Conservation (phyloP, 2,797 vertebrate genomes). For the Acanthurus tractus region DNA sequence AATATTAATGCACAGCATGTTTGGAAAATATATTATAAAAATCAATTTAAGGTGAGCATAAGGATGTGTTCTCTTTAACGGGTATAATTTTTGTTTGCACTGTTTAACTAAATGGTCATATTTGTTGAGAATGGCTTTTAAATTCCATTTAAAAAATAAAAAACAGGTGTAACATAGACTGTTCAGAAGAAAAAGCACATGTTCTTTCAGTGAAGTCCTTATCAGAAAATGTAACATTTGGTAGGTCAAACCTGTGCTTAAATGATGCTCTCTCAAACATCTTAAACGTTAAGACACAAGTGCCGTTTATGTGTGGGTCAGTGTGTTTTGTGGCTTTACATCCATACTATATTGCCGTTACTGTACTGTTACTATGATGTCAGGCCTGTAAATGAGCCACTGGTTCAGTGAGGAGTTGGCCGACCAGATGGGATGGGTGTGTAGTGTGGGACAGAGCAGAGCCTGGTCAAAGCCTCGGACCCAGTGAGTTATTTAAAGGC, state of each 20-base stretch:
- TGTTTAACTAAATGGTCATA: not conserved
- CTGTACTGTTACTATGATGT: conserved; percentile 40
- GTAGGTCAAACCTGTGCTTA: not conserved
- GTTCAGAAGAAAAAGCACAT: not conserved
- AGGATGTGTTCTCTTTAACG: not conserved
- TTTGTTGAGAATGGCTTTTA: not conserved
- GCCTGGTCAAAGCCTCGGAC: conserved; percentile 39
- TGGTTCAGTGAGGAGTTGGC: conserved; percentile 58
- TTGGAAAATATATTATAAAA: not conserved
- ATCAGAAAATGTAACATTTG: not conserved
- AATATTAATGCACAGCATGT: not conserved
- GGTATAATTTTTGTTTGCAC: no score
- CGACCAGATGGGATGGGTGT: conserved; percentile 58
- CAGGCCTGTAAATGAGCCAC: conserved; percentile 71
- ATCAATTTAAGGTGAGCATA: not conserved
- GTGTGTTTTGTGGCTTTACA: conserved; percentile 24
- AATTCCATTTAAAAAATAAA: not conserved
- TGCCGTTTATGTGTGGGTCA: not conserved
- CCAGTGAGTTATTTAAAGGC: conserved; percentile 78
- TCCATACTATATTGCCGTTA: conserved; percentile 18
- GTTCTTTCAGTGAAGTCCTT: not conserved
- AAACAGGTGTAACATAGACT: not conserved
- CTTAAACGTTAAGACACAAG: not conserved
- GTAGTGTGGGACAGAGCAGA: conserved; percentile 52
- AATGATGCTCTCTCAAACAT: not conserved